Base-by-base conservation (phyloP, 2,113 vertebrate genomes). In the Melanocharis versteri region DNA sequence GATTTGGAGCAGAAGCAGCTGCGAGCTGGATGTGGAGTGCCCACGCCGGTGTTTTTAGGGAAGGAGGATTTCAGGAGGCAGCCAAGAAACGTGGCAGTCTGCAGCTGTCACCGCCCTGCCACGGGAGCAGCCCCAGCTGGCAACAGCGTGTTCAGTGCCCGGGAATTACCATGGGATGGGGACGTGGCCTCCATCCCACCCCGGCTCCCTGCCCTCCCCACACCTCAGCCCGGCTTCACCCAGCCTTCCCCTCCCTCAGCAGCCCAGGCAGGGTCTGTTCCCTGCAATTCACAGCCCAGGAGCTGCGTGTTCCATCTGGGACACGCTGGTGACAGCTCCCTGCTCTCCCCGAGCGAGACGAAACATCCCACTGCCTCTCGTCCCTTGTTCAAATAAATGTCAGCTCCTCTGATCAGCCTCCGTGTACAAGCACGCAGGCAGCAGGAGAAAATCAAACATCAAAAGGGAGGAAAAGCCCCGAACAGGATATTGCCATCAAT, bases 401-500 rank as follows among this genome's bases (percentile, higher is more conserved):
- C 93, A 75, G 77, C 48, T 21, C 60, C 91, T 94, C 54, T 95
- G 95, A 96, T 95, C 94, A 87, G 94, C 77, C 89, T 64, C 84
- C 14, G 61, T 70, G 94, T 94, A 95, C 87, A 45, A 22, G 77
- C 89, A 82, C 3, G 3, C 69, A 94, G 89, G 56, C 93, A 93
- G 86, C 83, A 47, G 95, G 87, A 96, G 91, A 86, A 94, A 96
- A 96, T 92, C 95, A 95, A 82, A 95, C 96, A 73, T 93, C 93
- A 96, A 95, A 96, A 93, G 90, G 54, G 7, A 14, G 47, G 76
- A 18, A 79, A 69, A 72, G 72, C 44, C 39, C 70, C 8, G 1
- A 39, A 83, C 85, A 95, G 96, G 92, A 86, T 97, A 94, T 94
- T 97, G 95, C 90, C 95, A 94, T 94, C 96, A 79, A 92, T 48